phyloP scores from a whole-genome alignment of 2,113 vertebrate species.

The Pangasianodon gigas region DNA sequence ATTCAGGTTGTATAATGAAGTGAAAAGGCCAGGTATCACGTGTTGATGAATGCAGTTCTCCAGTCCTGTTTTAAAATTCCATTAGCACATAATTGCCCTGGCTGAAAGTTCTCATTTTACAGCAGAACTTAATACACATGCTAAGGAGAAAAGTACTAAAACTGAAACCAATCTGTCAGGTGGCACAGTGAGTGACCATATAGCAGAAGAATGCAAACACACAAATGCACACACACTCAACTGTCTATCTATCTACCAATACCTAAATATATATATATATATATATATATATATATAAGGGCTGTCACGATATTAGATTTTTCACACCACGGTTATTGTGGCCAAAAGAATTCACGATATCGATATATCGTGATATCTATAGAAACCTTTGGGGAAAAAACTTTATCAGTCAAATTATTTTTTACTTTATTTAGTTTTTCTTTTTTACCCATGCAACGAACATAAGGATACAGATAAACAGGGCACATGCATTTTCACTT shows the following conservation, averaged over 20 bases:
- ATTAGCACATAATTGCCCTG: conserved; percentile 53
- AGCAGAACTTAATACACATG: conserved; percentile 22
- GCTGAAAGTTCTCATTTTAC: conserved; percentile 45
- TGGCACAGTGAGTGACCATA: not conserved
- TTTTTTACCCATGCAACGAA: too few relatives aligned
- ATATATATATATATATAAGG: too few relatives aligned
- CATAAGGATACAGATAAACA: too few relatives aligned
- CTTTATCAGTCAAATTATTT: too few relatives aligned
- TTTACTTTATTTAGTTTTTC: too few relatives aligned
- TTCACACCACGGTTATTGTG: too few relatives aligned
- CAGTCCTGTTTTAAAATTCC: conserved; percentile 54
- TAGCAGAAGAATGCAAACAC: conserved; percentile 6
- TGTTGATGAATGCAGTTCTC: conserved; percentile 49
- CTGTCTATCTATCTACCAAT: not conserved
- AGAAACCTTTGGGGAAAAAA: too few relatives aligned
- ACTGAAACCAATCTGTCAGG: conserved; percentile 18
- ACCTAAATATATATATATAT: too few relatives aligned
- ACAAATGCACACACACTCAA: not conserved
- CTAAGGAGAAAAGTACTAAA: conserved; percentile 13
- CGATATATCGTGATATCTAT: too few relatives aligned
- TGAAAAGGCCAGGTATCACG: conserved; percentile 6
- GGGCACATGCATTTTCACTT: too few relatives aligned
- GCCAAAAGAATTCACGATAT: too few relatives aligned
- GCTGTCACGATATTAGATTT: too few relatives aligned
- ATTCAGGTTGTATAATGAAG: conserved; percentile 47